These are phyloP conservation scores for Pseudochirops cupreus DNA, from an alignment of 2,797 vertebrate species.

Conservation along the genomic window DNA sequence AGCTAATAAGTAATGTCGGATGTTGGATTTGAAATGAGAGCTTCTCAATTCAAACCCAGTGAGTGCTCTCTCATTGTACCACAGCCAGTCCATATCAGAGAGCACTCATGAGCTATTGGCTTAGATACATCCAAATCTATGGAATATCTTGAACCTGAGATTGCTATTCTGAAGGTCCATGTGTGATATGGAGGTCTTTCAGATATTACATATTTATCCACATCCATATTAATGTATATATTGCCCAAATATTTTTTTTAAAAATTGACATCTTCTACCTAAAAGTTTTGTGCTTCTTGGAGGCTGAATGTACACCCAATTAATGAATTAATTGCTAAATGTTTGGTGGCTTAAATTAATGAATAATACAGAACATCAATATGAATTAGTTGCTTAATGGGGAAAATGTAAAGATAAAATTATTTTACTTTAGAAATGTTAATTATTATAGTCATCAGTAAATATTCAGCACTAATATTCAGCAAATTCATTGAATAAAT, in stretches of 20 bases:
- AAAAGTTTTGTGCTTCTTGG: background rate
- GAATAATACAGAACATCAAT: background rate
- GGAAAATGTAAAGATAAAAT: background rate
- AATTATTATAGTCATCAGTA: background rate
- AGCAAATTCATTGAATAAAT: background rate
- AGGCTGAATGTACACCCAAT: background rate
- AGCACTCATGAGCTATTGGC: background rate
- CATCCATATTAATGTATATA: background rate
- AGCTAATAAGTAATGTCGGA: background rate
- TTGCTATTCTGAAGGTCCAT: background rate
- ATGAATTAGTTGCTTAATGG: background rate
- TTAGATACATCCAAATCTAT: background rate
- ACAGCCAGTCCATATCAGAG: background rate
- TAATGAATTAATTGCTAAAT: background rate
- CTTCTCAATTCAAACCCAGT: background rate
- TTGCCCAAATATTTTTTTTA: background rate
- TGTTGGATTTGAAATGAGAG: background rate
- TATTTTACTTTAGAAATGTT: background rate
- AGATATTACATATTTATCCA: background rate
- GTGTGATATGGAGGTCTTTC: background rate
- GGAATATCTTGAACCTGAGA: background rate
- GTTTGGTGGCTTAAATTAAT: background rate
- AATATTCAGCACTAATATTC: background rate
- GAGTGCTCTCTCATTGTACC: background rate
- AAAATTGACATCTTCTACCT: background rate